Evolutionary conservation across 2,797 vertebrate species (phyloP).

Genomic region (Squalus acanthias): DNA sequence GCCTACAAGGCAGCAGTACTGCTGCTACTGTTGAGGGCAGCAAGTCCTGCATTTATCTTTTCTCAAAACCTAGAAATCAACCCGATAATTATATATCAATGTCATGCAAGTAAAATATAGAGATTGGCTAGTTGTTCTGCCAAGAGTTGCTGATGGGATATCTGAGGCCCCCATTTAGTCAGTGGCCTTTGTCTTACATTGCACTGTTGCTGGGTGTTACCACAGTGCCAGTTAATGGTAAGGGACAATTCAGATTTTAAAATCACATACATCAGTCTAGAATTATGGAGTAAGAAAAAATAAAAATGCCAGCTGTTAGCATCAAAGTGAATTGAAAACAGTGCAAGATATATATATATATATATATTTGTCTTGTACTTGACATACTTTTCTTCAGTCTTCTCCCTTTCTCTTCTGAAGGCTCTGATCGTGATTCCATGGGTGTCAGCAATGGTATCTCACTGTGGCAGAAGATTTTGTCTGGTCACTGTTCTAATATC

Average conservation of each 20-base stretch:
- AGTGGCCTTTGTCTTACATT: neutral
- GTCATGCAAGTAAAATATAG: neutral
- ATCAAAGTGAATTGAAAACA: neutral
- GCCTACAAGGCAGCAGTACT: neutral
- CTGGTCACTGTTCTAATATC: neutral
- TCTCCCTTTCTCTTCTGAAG: neutral
- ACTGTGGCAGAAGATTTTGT: neutral
- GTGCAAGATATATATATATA: neutral
- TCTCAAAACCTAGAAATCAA: neutral
- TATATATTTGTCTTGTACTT: neutral
- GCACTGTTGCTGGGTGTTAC: neutral
- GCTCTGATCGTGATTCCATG: too few relatives aligned
- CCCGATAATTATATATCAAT: neutral
- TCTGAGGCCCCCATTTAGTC: neutral
- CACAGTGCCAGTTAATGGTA: neutral
- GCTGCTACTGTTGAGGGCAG: neutral
- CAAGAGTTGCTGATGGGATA: neutral
- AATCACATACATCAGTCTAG: neutral
- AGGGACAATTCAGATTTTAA: neutral
- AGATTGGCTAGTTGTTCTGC: neutral
- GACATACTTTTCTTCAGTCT: neutral
- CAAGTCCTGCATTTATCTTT: neutral
- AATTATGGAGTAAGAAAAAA: neutral
- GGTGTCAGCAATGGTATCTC: neutral
- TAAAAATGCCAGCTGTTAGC: neutral